phyloP scores from a whole-genome alignment of 2,797 vertebrate species.

The Rhadinocentrus ornatus region DNA sequence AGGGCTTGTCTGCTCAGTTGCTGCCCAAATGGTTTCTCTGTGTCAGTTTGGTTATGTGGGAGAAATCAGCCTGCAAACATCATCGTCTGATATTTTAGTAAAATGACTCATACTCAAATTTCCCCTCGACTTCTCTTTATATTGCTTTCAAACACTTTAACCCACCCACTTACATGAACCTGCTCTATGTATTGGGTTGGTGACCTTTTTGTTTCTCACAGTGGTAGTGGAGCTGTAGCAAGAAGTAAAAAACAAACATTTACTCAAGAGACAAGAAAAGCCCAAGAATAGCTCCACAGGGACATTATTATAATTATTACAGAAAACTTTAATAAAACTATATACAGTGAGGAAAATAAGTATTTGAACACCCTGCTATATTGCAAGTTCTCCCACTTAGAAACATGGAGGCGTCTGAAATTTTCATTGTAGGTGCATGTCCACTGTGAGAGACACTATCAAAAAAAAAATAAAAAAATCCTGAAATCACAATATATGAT shows the following conservation, averaged over 20 bases:
- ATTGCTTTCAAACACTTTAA: conserved; percentile 31
- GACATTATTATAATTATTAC: too few species aligned
- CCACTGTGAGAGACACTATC: too few species aligned
- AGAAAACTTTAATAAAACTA: too few species aligned
- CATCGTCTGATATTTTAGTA: conserved; percentile 21
- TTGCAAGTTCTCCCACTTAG: too few species aligned
- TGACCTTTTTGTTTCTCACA: conserved; percentile 62
- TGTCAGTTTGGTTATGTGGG: conserved; percentile 41
- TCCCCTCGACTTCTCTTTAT: conserved; percentile 4
- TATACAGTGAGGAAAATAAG: too few species aligned
- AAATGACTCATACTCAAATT: conserved; percentile 32
- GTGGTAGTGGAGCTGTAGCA: conserved; percentile 30
- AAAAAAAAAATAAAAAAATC: too few species aligned
- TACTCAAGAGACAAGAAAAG: conserved; percentile 30
- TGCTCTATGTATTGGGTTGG: conserved; percentile 20
- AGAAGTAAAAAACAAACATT: conserved; percentile 63
- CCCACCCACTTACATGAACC: conserved; percentile 12
- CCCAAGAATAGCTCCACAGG: conserved; percentile 20
- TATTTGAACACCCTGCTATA: too few species aligned
- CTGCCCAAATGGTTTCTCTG: conserved; percentile 68
- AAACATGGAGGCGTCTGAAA: too few species aligned
- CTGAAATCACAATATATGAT: too few species aligned
- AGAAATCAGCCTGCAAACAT: conserved; percentile 32
- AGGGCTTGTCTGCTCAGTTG: conserved; percentile 68
- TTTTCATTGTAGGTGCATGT: too few species aligned